A percentile compares a stretch with the other conserved stretches of the same genome.
Evolutionary conservation across 2,113 vertebrate species (phyloP).

Genomic region (Ceyx cyanopectus): DNA sequence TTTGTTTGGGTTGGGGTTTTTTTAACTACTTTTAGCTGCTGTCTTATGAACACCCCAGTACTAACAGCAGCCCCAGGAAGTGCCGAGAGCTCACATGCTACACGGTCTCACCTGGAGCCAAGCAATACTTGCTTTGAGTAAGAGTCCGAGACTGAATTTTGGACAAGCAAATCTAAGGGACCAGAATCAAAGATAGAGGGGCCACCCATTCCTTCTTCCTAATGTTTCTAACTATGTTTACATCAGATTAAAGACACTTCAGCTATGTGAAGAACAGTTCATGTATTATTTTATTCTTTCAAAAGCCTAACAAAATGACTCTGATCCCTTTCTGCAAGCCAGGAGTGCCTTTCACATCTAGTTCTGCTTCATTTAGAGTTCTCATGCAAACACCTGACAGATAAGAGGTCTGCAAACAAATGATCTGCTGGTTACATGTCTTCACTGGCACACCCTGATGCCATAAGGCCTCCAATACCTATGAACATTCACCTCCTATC

Average conservation of each 20-base stretch:
- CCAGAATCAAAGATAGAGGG: neutral
- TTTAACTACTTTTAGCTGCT: neutral
- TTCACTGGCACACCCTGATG: neutral
- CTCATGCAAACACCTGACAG: conserved; percentile 33
- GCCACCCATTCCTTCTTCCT: neutral
- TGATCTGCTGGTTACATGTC: neutral
- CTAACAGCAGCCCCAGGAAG: neutral
- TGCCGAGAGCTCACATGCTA: neutral
- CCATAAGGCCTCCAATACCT: neutral
- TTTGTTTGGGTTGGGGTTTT: no score
- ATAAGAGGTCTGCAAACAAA: conserved; percentile 28
- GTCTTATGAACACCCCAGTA: neutral
- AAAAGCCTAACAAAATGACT: neutral
- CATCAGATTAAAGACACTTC: neutral
- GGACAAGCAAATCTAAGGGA: neutral
- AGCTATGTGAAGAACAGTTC: neutral
- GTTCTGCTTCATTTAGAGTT: conserved; percentile 2
- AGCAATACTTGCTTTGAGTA: neutral
- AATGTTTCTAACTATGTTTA: neutral
- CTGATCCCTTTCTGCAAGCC: neutral
- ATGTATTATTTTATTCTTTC: neutral
- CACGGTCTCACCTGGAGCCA: neutral
- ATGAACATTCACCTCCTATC: neutral
- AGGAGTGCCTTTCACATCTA: neutral
- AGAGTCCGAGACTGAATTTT: neutral